A percentile compares a stretch with the other conserved stretches of the same genome.
Evolutionary conservation across 23 tunicate genomes (phyloP).

Genomic region (Trididemnum clinides): DNA sequence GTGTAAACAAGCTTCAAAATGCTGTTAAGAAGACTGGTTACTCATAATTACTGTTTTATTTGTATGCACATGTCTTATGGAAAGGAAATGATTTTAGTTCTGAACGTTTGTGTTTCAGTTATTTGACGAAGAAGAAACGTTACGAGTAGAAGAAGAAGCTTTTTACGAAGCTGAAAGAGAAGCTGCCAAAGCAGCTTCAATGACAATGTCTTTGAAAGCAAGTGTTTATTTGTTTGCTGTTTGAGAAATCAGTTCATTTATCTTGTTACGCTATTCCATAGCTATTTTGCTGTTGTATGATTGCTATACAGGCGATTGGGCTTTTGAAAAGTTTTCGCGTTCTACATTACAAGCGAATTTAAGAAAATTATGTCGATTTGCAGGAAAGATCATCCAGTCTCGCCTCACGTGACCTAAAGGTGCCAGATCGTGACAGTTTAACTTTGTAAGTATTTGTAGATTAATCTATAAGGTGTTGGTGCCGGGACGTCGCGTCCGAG

Average conservation of each 20-base stretch:
- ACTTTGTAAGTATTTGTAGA: conserved; percentile 38
- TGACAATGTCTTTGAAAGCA: conserved; percentile 40
- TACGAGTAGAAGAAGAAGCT: conserved; percentile 76
- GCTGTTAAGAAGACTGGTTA: too few species aligned
- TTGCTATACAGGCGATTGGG: too few species aligned
- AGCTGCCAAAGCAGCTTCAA: conserved; percentile 76
- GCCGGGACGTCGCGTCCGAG: too few species aligned
- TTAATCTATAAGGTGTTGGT: too few species aligned
- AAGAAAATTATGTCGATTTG: background rate
- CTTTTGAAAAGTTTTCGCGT: too few species aligned
- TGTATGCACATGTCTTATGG: background rate
- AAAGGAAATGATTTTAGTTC: background rate
- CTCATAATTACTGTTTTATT: background rate
- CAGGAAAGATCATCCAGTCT: conserved; percentile 36
- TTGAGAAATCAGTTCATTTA: too few species aligned
- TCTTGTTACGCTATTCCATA: too few species aligned
- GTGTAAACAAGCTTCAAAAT: too few species aligned
- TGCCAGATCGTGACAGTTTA: background rate
- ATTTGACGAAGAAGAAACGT: conserved; percentile 76
- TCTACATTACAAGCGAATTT: background rate
- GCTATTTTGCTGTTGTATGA: too few species aligned
- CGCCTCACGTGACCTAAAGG: background rate
- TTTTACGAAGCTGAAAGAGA: conserved; percentile 72
- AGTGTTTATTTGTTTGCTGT: background rate
- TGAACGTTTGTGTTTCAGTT: conserved; percentile 3